Evolutionary conservation across 2,888 invertebrate species (phyloP), one percentile per base, ranked within the genome.

Genomic region (Dynastes tityus): DNA sequence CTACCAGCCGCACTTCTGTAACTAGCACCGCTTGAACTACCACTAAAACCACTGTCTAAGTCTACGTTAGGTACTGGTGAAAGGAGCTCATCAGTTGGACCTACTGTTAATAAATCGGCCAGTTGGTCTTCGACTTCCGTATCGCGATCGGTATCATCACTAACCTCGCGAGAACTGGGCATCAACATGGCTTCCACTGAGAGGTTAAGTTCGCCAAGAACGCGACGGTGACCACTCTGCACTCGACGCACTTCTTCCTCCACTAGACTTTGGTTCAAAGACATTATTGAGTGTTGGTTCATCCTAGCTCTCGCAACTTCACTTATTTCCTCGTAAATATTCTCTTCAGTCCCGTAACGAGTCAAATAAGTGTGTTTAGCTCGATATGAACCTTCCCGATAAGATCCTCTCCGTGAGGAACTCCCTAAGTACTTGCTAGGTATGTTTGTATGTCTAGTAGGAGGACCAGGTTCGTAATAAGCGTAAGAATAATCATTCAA

Each of bases 181-280:
- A 96, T 97, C 82, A 97, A 89, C 96, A 97, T 96, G 65, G 95
- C 96, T 89, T 97, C 96, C 64, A 88, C 95, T 83, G 96, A 95
- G 80, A 97, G 91, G 90, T 96, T 96, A 79, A 97, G 90, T 88
- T 97, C 96, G 64, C 95, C 96, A 81, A 97, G 91, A 83, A 96
- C 95, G 86, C 95, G 91, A 84, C 94, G 93, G 89, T 97, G 96
- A 78, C 95, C 92, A 81, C 93, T 94, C 88, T 96, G 96, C 71
- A 97, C 96, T 82, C 95, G 91, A 74, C 95, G 92, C 76, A 96
- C 94, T 89, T 96, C 96, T 87, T 96, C 96, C 86, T 95, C 95
- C 53, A 96, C 93, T 78, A 95, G 91, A 84, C 92, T 93, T 86
- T 94, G 92, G 85, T 93, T 92, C 79, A 94, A 89, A 6, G 94